phyloP scores from a whole-genome alignment of 2,888 invertebrate genomes.

The Antitype chi region DNA sequence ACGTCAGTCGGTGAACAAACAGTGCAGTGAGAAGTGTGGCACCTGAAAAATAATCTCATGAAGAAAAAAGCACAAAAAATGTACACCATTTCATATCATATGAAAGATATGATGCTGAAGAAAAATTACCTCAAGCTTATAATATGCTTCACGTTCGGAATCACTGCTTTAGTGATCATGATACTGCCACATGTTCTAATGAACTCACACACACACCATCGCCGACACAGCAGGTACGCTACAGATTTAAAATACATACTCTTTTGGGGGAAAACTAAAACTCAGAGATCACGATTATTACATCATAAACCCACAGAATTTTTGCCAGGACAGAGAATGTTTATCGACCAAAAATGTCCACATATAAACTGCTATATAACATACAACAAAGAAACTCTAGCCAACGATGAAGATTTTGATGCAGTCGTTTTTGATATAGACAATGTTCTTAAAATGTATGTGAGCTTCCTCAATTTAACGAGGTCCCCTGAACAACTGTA shows the following conservation, averaged over 20 bases:
- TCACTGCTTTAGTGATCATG: constrained; percentile 69
- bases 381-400: constrained; percentile 75
- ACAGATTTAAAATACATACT: constrained; percentile 85
- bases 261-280: constrained; percentile 76
- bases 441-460: constrained; percentile 72
- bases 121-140: constrained; percentile 56
- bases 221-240: constrained; percentile 67
- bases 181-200: constrained; percentile 72
- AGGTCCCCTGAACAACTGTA: constrained; percentile 80
- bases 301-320: constrained; percentile 64
- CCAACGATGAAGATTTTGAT: constrained; percentile 77
- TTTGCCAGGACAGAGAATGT: constrained; percentile 74
- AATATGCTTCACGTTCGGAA: constrained; percentile 65
- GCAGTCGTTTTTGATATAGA: constrained; percentile 80
- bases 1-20: constrained; percentile 37
- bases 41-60: constrained; percentile 28
- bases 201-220: constrained; percentile 32
- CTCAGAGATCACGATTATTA: constrained; percentile 55
- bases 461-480: constrained; percentile 68
- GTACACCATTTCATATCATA: constrained; percentile 69
- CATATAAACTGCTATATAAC: constrained; percentile 83
- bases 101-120: constrained; percentile 77
- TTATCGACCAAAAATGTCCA: constrained; percentile 82
- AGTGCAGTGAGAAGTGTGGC: constrained; percentile 26
- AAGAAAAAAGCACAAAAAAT: constrained; percentile 48